Conservation (phyloP, 1,140 invertebrate species). For the Rhopalosiphum padi region DNA sequence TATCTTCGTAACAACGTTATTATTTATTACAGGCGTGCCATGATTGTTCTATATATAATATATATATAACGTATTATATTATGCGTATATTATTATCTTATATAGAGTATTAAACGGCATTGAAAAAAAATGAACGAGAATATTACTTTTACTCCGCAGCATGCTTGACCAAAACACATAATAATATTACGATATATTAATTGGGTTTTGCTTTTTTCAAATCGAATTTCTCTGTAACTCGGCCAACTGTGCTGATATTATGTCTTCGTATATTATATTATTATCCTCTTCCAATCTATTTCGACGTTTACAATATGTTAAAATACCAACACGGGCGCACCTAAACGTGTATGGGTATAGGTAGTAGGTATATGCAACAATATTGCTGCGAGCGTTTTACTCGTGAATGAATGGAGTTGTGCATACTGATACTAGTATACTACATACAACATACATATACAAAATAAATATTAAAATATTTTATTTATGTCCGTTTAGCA, state of each 20-base stretch:
- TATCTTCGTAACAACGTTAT: not conserved
- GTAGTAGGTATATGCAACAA: not conserved
- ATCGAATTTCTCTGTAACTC: not conserved
- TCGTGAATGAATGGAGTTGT: not conserved
- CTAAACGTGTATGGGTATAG: not conserved
- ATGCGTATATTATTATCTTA: not conserved
- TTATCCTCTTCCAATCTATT: not conserved
- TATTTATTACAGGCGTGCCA: not conserved
- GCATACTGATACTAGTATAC: not conserved
- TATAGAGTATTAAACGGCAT: not conserved
- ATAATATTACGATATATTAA: not conserved
- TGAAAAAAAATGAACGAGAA: not conserved
- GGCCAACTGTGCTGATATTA: not conserved
- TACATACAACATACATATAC: not conserved
- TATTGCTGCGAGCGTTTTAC: not conserved
- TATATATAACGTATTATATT: not conserved
- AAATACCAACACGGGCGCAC: not conserved
- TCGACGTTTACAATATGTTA: not conserved
- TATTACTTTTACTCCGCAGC: not conserved
- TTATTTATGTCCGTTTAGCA: not conserved
- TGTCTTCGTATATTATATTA: not conserved
- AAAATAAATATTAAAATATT: not conserved
- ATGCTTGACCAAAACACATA: not conserved
- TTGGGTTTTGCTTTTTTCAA: not conserved
- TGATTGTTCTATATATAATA: not conserved